These are phyloP conservation scores for Microplitis demolitor DNA, from an alignment of 1,140 invertebrate genomes.

Conservation along the genomic window DNA sequence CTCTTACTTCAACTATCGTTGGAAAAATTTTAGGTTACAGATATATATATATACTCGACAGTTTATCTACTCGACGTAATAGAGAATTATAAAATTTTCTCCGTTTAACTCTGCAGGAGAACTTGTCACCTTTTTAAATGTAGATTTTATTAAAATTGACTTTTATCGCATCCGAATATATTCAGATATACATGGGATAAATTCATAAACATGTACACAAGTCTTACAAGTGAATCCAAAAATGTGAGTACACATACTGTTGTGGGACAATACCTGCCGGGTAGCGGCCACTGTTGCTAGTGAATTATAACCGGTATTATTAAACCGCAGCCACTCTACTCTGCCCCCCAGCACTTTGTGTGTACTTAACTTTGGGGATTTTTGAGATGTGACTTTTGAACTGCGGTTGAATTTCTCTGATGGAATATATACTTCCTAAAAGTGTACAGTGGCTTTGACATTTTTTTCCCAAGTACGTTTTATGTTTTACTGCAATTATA, in stretches of 20 bases:
- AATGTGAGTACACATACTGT: constrained; percentile 14
- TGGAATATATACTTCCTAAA: no score
- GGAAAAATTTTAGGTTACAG: neutral
- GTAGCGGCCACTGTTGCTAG: constrained; percentile 45
- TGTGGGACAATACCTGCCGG: constrained; percentile 45
- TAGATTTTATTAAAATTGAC: no score
- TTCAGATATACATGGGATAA: no score
- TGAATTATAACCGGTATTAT: constrained; percentile 50
- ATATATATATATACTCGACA: neutral
- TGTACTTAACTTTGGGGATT: neutral
- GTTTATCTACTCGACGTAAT: no score
- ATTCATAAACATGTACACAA: no score
- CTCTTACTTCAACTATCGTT: neutral
- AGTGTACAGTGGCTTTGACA: no score
- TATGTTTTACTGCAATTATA: no score
- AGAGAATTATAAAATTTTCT: neutral
- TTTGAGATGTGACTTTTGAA: neutral
- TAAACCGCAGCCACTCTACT: constrained; percentile 36
- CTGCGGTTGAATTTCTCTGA: neutral
- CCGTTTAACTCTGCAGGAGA: neutral
- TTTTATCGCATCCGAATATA: no score
- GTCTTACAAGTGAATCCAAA: neutral
- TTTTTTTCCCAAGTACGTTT: no score
- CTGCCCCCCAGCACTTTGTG: neutral
- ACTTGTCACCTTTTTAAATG: no score